phyloP scores from a whole-genome alignment of 2,113 vertebrate species.

The Myrmecophaga tridactyla region DNA sequence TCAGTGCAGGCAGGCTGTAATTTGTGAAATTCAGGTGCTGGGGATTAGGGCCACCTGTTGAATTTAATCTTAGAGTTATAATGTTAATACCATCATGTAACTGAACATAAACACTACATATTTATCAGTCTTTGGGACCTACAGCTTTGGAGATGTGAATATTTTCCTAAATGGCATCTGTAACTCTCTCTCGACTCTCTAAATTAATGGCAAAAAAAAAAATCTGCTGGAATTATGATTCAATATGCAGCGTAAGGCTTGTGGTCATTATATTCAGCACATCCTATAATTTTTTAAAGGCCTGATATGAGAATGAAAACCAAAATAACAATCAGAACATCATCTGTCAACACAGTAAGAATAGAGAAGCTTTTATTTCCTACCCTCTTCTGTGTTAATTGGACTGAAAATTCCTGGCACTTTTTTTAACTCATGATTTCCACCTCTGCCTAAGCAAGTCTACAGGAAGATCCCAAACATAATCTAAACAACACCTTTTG shows the following conservation, averaged over 20 bases:
- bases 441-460: not conserved
- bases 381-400: not conserved
- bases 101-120: slow-evolving; percentile 59
- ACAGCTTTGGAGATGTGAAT: slow-evolving; percentile 40
- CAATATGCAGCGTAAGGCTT: slow-evolving; percentile 53
- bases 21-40: slow-evolving; percentile 58
- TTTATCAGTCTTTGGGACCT: slow-evolving; percentile 54
- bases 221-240: slow-evolving; percentile 46
- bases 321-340: slow-evolving; percentile 3
- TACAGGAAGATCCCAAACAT: not conserved
- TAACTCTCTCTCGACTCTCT: slow-evolving; percentile 42
- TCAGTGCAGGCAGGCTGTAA: slow-evolving; percentile 55
- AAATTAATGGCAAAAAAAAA: slow-evolving; percentile 17
- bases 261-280: slow-evolving; percentile 25
- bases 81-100: slow-evolving; percentile 41
- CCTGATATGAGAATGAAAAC: slow-evolving; percentile 23
- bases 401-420: not conserved
- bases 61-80: slow-evolving; percentile 70
- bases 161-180: slow-evolving; percentile 56
- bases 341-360: not conserved
- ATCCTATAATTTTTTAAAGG: slow-evolving; percentile 51
- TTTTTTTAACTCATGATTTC: not conserved
- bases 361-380: slow-evolving; percentile 23
- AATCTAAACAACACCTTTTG: not conserved
- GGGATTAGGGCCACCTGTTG: slow-evolving; percentile 71